Conservation (phyloP, 2,113 vertebrate genomes). For the Mobula hypostoma region DNA sequence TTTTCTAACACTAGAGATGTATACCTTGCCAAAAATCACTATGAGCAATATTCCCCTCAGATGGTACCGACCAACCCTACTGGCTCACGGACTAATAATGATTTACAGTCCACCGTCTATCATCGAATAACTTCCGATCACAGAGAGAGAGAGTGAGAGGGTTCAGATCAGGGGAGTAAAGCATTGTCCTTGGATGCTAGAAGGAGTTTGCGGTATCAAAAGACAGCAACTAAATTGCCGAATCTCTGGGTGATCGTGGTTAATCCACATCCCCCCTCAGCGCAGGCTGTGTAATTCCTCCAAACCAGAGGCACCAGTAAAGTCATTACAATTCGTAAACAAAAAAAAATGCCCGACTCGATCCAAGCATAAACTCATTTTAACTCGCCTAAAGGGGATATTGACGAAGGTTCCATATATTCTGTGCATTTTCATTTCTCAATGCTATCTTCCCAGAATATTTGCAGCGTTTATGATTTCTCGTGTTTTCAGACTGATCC, state of each 20-base stretch:
- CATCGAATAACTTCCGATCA: background rate
- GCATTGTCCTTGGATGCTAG: background rate
- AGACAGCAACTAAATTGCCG: background rate
- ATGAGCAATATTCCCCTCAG: too few species aligned
- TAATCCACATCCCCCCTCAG: background rate
- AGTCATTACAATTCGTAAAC: background rate
- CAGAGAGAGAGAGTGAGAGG: background rate
- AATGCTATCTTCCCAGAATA: background rate
- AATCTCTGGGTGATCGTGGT: background rate
- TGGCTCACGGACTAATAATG: background rate
- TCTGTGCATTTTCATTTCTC: background rate
- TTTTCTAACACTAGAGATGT: too few species aligned
- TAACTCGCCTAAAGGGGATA: background rate
- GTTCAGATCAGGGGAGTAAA: background rate
- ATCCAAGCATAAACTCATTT: background rate
- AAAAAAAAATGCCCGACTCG: background rate
- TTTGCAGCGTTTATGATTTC: background rate
- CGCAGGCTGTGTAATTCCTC: background rate
- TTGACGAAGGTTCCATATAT: background rate
- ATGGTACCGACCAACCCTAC: too few species aligned
- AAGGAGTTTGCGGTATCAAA: background rate
- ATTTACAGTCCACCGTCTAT: background rate
- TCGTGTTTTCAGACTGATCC: background rate
- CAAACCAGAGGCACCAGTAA: background rate
- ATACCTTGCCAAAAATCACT: too few species aligned